Evolutionary conservation across 2,888 invertebrate genomes (phyloP).

Genomic region (Acanthopleura granulata): DNA sequence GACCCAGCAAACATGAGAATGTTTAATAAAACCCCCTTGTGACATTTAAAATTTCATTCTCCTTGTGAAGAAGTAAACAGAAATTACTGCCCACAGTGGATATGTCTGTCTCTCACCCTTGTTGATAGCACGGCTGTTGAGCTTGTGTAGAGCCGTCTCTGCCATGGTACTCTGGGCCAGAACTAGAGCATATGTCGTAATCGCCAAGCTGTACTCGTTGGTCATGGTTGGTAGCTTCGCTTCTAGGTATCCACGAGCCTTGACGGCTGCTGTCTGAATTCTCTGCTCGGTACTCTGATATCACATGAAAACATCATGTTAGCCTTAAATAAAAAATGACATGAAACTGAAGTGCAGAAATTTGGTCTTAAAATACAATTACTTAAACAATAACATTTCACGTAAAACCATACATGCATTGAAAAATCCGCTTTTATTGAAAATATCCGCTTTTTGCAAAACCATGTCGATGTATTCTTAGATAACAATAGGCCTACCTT

Average conservation of each 20-base stretch:
- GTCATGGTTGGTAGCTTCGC: slow-evolving; percentile 46
- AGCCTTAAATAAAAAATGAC: no score
- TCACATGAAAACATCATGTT: background rate
- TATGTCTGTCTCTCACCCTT: slow-evolving; percentile 38
- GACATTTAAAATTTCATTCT: no score
- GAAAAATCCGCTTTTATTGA: no score
- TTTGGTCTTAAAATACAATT: background rate
- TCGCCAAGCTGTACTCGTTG: slow-evolving; percentile 60
- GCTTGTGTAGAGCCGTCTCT: slow-evolving; percentile 36
- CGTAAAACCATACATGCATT: no score
- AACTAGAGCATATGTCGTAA: slow-evolving; percentile 59
- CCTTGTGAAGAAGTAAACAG: no score
- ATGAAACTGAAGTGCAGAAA: background rate
- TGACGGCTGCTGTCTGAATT: slow-evolving; percentile 37
- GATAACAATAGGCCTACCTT: no score
- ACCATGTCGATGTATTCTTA: no score
- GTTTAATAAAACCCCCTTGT: no score
- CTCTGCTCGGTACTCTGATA: slow-evolving; percentile 37
- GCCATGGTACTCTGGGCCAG: slow-evolving; percentile 52
- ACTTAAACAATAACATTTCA: no score
- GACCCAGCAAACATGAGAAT: no score
- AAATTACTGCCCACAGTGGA: no score
- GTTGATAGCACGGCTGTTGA: slow-evolving; percentile 46
- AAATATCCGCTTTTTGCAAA: no score
- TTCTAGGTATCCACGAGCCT: slow-evolving; percentile 65